These are phyloP conservation scores for Philotrypesis tridentata DNA, from an alignment of 1,140 invertebrate genomes.

Conservation along the genomic window DNA sequence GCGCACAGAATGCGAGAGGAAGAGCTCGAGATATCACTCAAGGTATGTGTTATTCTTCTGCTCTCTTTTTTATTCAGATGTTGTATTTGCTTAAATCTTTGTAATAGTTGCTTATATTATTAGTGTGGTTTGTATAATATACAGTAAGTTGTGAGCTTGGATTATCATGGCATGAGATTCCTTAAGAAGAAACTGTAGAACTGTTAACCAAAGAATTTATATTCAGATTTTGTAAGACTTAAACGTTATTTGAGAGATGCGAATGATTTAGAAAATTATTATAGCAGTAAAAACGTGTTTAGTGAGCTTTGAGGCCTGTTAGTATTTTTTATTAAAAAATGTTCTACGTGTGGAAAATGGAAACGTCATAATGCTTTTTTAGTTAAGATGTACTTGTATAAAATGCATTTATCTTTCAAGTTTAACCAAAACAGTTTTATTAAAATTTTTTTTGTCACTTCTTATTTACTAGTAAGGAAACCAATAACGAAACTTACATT, in stretches of 20 bases:
- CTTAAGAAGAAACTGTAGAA: neutral
- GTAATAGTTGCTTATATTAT: neutral
- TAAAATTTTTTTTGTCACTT: no score
- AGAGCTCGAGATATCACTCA: slow-evolving; percentile 93
- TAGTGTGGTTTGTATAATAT: neutral
- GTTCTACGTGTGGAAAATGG: no score
- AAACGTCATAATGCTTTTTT: no score
- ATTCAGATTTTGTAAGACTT: neutral
- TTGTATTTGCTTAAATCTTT: neutral
- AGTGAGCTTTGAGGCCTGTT: neutral
- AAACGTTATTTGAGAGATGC: neutral
- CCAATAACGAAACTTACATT: no score
- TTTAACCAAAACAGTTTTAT: no score
- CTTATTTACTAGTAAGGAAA: no score
- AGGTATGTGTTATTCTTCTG: slow-evolving; percentile 73
- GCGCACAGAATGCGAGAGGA: slow-evolving; percentile 86
- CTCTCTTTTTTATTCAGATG: slow-evolving; percentile 1
- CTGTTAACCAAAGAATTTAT: neutral
- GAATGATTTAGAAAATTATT: neutral
- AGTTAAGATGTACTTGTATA: no score
- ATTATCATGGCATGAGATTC: neutral
- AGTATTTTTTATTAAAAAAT: neutral
- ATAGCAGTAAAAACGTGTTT: neutral
- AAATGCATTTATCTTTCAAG: no score
- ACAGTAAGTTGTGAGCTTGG: no score